Evolutionary conservation across 2,113 vertebrate genomes (phyloP).

Genomic region (Mus spicilegus): DNA sequence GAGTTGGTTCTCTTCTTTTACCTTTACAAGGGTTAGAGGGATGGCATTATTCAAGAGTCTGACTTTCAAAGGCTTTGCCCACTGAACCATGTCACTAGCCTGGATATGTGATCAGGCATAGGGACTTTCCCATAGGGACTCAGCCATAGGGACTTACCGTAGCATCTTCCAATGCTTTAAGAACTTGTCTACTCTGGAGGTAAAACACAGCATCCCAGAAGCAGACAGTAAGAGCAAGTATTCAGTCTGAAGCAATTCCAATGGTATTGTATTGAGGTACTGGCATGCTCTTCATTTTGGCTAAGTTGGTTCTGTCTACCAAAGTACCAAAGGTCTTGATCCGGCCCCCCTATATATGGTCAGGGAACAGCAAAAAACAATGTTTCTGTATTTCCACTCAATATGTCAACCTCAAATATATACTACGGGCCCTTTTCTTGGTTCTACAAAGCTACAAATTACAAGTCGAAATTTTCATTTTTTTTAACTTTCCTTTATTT

Average conservation of each 20-base stretch:
- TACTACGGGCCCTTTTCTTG: background rate
- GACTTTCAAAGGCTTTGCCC: background rate
- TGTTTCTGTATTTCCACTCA: background rate
- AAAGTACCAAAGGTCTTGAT: background rate
- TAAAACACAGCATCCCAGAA: background rate
- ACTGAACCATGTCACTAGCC: background rate
- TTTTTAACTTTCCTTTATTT: conserved; percentile 33
- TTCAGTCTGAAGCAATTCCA: conserved; percentile 58
- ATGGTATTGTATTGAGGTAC: conserved; percentile 55
- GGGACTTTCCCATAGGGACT: background rate
- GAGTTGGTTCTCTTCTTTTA: background rate
- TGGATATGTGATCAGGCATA: background rate
- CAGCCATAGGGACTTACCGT: background rate
- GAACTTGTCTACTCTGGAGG: background rate
- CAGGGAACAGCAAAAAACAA: background rate
- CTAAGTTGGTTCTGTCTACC: background rate
- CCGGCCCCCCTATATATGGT: conserved; percentile 38
- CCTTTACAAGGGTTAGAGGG: too few relatives aligned
- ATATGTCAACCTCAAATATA: background rate
- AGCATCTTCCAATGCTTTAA: background rate
- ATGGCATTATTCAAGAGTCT: background rate
- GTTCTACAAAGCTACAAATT: background rate
- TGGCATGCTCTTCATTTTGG: background rate
- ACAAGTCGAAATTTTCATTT: background rate
- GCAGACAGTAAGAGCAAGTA: conserved; percentile 1